Evolutionary conservation across 2,888 invertebrate species (phyloP).

Genomic region (Yponomeuta evonymella): DNA sequence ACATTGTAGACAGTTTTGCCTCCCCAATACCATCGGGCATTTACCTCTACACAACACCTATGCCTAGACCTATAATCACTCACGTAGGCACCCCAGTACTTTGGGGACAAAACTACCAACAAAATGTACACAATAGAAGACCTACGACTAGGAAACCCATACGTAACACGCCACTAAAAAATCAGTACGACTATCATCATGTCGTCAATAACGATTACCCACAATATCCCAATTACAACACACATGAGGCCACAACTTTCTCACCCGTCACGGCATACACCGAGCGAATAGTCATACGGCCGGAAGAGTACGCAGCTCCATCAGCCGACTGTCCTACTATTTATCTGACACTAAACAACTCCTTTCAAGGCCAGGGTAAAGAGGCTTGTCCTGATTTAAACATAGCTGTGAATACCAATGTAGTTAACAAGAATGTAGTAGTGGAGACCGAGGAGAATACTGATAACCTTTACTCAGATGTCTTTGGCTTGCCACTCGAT

Average conservation of each 20-base stretch:
- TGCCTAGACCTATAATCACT: conserved; percentile 61
- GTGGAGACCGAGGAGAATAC: conserved; percentile 63
- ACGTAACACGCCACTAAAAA: conserved; percentile 41
- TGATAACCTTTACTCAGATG: conserved; percentile 47
- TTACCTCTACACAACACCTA: conserved; percentile 48
- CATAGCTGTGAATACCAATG: conserved; percentile 82
- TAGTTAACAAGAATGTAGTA: conserved; percentile 76
- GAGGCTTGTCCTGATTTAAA: conserved; percentile 82
- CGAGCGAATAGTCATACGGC: conserved; percentile 65
- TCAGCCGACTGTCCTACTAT: conserved; percentile 74
- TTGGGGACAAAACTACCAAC: conserved; percentile 34
- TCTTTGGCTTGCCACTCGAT: conserved; percentile 53
- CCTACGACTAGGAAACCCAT: conserved; percentile 49
- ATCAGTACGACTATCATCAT: conserved; percentile 49
- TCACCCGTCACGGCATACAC: conserved; percentile 56
- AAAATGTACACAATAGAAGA: conserved; percentile 28
- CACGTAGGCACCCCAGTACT: conserved; percentile 61
- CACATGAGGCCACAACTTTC: conserved; percentile 63
- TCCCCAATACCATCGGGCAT: conserved; percentile 39
- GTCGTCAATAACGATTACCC: conserved; percentile 38
- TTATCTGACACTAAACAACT: conserved; percentile 72
- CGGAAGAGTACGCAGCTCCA: conserved; percentile 62
- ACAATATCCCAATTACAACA: conserved; percentile 34
- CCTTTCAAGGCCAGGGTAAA: conserved; percentile 74
- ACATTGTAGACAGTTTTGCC: conserved; percentile 40